Evolutionary conservation across 2,797 vertebrate genomes (phyloP).

Genomic region (Scleropages formosus): DNA sequence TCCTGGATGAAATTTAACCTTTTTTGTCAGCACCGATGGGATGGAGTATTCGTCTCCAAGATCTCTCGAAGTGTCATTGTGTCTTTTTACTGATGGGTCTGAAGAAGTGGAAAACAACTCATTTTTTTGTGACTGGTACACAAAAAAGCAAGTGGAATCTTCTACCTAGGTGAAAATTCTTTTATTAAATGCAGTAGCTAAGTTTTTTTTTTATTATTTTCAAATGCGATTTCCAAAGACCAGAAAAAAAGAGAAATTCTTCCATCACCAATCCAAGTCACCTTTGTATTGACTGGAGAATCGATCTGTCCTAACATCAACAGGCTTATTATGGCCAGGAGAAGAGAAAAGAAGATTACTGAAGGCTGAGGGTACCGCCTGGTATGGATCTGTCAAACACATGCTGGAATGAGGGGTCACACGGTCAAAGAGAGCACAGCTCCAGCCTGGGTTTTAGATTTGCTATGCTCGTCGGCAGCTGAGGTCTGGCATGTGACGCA

Average conservation of each 20-base stretch:
- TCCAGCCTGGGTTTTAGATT: not conserved
- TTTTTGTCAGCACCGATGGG: too few species aligned
- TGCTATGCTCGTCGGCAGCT: not conserved
- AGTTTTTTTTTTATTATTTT: too few species aligned
- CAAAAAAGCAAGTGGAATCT: too few species aligned
- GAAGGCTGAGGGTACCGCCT: conserved; percentile 36
- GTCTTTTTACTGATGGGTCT: too few species aligned
- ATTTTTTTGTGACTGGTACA: not conserved
- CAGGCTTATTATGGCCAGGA: conserved; percentile 19
- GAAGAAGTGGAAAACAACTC: not conserved
- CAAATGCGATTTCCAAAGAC: too few species aligned
- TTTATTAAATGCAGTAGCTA: conserved; percentile 2
- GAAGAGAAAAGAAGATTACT: conserved; percentile 40
- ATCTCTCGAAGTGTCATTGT: too few species aligned
- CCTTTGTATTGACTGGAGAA: not conserved
- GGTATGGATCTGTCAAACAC: conserved; percentile 6
- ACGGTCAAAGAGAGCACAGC: not conserved
- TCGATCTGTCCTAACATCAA: conserved; percentile 17
- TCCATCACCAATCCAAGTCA: conserved; percentile 3
- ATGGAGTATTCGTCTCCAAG: too few species aligned
- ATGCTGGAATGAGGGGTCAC: conserved; percentile 34
- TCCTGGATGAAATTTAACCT: too few species aligned
- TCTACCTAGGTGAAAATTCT: not conserved
- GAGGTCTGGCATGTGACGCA: not conserved
- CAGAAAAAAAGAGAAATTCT: conserved; percentile 6